Evolutionary conservation across 37 sponge, comb jelly and placozoan genomes (phyloP), one percentile per base, ranked within the genome.

Genomic region (Chondrilla cf. caribensis): DNA sequence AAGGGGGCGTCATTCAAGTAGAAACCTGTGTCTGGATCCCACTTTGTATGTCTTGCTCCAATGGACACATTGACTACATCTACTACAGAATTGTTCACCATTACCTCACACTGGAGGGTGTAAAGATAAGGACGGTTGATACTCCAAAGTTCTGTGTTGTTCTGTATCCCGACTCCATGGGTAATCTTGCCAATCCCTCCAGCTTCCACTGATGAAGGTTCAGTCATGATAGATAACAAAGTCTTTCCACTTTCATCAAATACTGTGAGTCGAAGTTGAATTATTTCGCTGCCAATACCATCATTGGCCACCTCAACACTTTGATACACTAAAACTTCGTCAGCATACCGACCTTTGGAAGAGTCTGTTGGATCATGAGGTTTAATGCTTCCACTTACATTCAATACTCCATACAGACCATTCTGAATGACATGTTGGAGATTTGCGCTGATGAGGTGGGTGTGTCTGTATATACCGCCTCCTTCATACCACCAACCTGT

Each of bases 11-110:
- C 80, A 47, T 87, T 87, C 60, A 88, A 66, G 36, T 36, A 83
- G 60, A 88, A 88, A 1, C 88, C 88, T 5, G 18, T 32, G 43
- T 83, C 60, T 28, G 88, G 38, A 79, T 88, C 84, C 88, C 88
- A 88, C 17, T 67, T 78, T 6, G 73, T 11, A 0, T 66, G 42
- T 9, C 84, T 51, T 29, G 43, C 80, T 40, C 88, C 88, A 17
- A 88, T 19, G 4, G 84, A 39, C 9, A 3, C 38, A 24, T 85
- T 83, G 28, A 76, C 64, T 1, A 36, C 40, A 77, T 87, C 87
- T 4, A 82, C 25, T 1, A 47, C 54, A 0, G 66, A 17, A 17
- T 55, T 33, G 19, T 40, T 26, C 21, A 59, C 70, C 19, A 77
- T 62, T 76, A 83, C 21, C 0, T 42, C 39, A 22, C 41, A 24